These are phyloP conservation scores for Lasioglossum figueresi DNA, from an alignment of 2,888 invertebrate species.

Conservation along the genomic window DNA sequence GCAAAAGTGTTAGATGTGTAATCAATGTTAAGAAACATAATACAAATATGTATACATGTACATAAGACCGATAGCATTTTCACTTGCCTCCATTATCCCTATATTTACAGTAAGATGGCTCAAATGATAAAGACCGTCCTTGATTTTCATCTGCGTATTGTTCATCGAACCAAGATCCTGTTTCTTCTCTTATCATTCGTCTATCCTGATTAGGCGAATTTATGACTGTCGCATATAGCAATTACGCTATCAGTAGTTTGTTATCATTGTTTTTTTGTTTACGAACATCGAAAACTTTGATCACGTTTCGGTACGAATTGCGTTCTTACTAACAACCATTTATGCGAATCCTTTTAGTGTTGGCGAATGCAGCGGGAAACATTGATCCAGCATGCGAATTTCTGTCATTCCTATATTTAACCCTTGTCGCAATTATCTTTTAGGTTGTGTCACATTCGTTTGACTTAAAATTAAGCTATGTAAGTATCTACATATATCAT, in stretches of 20 bases:
- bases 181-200: slow-evolving; percentile 23
- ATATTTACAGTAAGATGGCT: slow-evolving; percentile 41
- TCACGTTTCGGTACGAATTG: neutral
- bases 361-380: neutral
- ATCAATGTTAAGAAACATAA: neutral
- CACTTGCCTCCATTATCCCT: slow-evolving; percentile 29
- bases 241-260: slow-evolving; percentile 21
- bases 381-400: neutral
- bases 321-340: neutral
- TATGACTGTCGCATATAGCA: slow-evolving; percentile 14
- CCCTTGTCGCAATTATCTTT: neutral
- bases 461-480: neutral
- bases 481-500: too few species aligned
- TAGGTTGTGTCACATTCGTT: too few species aligned
- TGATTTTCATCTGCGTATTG: slow-evolving; percentile 18
- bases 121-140: slow-evolving; percentile 9
- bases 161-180: slow-evolving; percentile 23
- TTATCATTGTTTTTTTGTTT: neutral
- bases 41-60: neutral
- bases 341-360: neutral
- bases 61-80: neutral
- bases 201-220: slow-evolving; percentile 18
- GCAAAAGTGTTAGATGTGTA: neutral
- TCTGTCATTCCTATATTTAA: neutral
- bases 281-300: neutral